Evolutionary conservation across 2,797 vertebrate genomes (phyloP), one percentile per base, ranked within the genome.

Genomic region (Hozukius guyotensis): DNA sequence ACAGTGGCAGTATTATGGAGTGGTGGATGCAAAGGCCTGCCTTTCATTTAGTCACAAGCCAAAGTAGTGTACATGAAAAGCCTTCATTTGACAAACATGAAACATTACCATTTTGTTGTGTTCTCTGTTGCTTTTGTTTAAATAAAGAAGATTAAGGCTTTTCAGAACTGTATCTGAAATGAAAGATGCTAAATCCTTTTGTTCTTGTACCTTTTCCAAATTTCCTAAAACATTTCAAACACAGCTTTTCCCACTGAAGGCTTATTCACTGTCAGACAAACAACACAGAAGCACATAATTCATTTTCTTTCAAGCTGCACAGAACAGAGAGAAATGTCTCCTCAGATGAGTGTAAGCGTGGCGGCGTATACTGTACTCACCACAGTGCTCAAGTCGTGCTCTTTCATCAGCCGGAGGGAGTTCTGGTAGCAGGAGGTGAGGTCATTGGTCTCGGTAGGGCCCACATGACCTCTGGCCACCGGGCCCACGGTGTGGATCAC

Each of bases 401-500:
- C 97, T 95, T 97, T 97, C 90, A 97, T 91, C 95, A 99, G 96
- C 84, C 96, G 95, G 89, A 99, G 96, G 77, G 97, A 98, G 84
- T 96, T 97, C 91, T 97, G 96, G 92, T 99, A 99, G 96, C 99
- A 99, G 83, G 95, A 97, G 74, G 96, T 97, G 89, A 99, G 96
- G 91, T 98, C 97, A 70, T 95, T 96, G 92, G 93, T 97, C 94
- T 99, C 98, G 53, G 89, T 90, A 5, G 95, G 90, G 0, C 96
- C 97, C 88, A 98, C 95, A 77, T 97, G 96, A 78, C 97, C 97
- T 96, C 97, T 97, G 87, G 98, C 97, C 60, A 99, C 97, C 0
- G 99, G 99, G 13, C 98, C 99, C 84, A 99, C 99, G 3, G 98
- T 99, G 81, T 99, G 98, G 94, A 99, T 99, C 94, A 99, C 98